phyloP scores from a whole-genome alignment of 2,113 vertebrate species.

The Podiceps cristatus region DNA sequence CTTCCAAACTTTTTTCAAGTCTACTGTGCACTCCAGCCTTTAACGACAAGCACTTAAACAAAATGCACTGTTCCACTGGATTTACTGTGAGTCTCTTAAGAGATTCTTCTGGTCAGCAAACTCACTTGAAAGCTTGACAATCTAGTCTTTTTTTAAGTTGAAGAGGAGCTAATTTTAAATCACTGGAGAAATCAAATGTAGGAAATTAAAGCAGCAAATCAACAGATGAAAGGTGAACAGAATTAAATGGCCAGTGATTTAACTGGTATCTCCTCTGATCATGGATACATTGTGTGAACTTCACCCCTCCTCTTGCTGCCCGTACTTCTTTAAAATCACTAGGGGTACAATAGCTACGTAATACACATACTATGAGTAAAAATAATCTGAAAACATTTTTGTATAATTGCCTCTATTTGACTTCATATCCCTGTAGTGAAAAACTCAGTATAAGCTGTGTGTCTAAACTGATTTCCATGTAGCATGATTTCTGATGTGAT shows the following conservation, averaged over 20 bases:
- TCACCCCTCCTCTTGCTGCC: background rate
- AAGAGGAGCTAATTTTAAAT: conserved; percentile 48
- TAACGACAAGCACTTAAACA: conserved; percentile 16
- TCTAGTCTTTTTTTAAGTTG: background rate
- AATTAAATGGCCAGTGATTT: background rate
- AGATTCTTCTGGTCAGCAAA: conserved; percentile 48
- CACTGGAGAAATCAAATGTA: conserved; percentile 8
- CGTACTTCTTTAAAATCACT: background rate
- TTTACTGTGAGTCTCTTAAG: conserved; percentile 26
- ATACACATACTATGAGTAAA: background rate
- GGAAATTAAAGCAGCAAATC: conserved; percentile 30
- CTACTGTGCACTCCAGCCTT: background rate
- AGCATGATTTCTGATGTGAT: background rate
- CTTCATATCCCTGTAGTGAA: background rate
- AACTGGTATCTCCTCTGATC: background rate
- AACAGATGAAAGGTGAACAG: background rate
- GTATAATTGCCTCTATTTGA: background rate
- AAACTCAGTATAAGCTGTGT: background rate
- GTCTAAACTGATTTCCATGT: background rate
- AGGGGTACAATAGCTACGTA: background rate
- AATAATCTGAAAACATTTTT: background rate
- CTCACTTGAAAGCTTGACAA: background rate
- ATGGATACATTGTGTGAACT: background rate
- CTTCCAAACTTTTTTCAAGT: conserved; percentile 35
- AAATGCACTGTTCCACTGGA: conserved; percentile 18